phyloP scores from a whole-genome alignment of 2,113 vertebrate genomes.

The Cinclus mexicanus region DNA sequence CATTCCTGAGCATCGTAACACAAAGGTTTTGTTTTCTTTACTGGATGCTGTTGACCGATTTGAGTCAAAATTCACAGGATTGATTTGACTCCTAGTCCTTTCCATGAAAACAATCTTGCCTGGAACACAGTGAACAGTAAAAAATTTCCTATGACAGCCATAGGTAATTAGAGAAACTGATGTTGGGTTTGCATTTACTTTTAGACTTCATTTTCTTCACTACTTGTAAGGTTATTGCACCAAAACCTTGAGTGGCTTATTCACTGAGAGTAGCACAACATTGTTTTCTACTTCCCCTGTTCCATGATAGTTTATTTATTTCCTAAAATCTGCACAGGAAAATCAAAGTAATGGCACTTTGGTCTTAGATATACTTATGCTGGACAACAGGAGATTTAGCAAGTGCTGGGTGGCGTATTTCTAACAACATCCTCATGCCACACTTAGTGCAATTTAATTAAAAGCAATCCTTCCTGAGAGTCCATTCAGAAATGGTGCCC shows the following conservation, averaged over 20 bases:
- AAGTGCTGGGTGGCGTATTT: not conserved
- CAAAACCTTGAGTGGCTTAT: not conserved
- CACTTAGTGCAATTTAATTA: not conserved
- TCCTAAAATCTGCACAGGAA: not conserved
- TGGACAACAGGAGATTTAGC: not conserved
- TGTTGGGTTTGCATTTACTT: not conserved
- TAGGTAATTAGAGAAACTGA: not conserved
- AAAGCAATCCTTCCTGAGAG: not conserved
- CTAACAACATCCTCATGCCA: not conserved
- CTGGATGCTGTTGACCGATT: not conserved
- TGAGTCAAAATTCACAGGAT: not conserved
- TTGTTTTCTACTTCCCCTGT: not conserved
- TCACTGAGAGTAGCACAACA: not conserved
- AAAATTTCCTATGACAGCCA: not conserved
- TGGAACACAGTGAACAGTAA: not conserved
- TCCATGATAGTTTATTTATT: not conserved
- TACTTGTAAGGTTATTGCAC: not conserved
- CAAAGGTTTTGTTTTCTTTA: rapidly evolving
- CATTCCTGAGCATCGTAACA: not conserved
- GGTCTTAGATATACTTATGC: not conserved
- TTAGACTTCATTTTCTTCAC: not conserved
- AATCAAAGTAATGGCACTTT: not conserved
- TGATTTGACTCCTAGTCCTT: not conserved
- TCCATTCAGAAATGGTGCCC: not conserved
- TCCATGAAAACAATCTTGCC: not conserved